Conservation (phyloP, 2,113 vertebrate species). For the Numenius arquata region DNA sequence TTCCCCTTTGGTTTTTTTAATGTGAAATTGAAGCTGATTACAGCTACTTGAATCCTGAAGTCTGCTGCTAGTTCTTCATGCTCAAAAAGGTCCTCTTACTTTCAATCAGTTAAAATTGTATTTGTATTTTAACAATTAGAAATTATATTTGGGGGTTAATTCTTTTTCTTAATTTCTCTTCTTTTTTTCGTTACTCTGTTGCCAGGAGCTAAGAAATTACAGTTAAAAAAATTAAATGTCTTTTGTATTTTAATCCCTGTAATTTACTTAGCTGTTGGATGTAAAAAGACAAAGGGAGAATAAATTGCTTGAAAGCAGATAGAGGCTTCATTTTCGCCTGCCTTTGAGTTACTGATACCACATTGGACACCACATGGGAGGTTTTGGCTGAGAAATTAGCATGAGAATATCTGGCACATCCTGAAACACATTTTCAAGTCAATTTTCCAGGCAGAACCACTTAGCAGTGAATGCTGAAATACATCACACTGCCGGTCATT, state of each 20-base stretch:
- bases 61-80: neutral
- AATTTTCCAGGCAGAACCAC: conserved; percentile 58
- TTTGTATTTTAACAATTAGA: conserved; percentile 4
- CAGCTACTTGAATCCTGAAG: neutral
- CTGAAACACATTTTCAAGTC: conserved; percentile 55
- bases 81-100: conserved; percentile 32
- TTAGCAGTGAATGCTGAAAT: conserved; percentile 56
- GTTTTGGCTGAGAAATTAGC: conserved; percentile 60
- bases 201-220: conserved; percentile 30
- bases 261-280: conserved; percentile 52
- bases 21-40: conserved; percentile 15
- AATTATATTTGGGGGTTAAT: neutral
- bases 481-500: conserved; percentile 17
- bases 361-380: conserved; percentile 54
- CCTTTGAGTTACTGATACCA: conserved; percentile 40
- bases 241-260: conserved; percentile 49
- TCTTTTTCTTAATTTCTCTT: neutral
- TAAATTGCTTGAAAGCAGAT: conserved; percentile 52
- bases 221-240: conserved; percentile 54
- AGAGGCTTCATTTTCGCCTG: conserved; percentile 37
- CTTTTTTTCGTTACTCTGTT: neutral
- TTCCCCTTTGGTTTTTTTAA: neutral
- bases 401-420: conserved; percentile 56
- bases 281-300: conserved; percentile 44
- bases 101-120: conserved; percentile 6